Evolutionary conservation across 1,140 invertebrate species (phyloP).

Genomic region (Laupala kohalensis): DNA sequence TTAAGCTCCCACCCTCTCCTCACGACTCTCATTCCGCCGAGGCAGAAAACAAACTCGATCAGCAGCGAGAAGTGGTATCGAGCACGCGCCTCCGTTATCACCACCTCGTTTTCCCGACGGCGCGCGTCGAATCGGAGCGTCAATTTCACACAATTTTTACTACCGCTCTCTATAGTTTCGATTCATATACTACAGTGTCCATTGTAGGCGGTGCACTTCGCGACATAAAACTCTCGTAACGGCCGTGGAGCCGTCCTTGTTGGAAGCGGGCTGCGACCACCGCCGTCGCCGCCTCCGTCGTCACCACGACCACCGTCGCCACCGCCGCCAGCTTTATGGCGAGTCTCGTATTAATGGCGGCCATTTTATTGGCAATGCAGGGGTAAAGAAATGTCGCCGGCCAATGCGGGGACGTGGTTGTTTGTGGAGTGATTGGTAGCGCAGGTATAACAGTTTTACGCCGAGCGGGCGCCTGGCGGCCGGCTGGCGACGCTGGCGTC

Average conservation of each 20-base stretch:
- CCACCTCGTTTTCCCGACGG: not conserved
- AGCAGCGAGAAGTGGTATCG: not conserved
- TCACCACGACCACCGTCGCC: too few relatives aligned
- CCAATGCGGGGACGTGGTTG: not conserved
- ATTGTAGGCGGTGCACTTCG: not conserved
- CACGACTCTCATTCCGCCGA: too few relatives aligned
- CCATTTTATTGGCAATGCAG: not conserved
- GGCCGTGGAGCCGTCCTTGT: not conserved
- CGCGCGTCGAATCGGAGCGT: not conserved
- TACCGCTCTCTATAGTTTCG: not conserved
- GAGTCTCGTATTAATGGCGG: not conserved
- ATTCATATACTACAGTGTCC: not conserved
- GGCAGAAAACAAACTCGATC: not conserved
- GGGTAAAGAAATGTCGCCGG: not conserved
- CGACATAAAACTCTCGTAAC: not conserved
- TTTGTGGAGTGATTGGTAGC: not conserved
- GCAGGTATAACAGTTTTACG: not conserved
- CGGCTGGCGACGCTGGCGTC: not conserved
- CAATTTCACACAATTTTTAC: not conserved
- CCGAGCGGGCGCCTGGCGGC: too few relatives aligned
- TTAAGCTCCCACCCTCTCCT: too few relatives aligned
- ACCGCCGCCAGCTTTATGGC: not conserved
- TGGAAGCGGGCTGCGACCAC: not conserved
- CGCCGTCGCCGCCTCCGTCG: too few relatives aligned
- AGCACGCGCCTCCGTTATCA: not conserved